phyloP scores from a whole-genome alignment of 1,140 invertebrate species.

The Drosophila eugracilis region DNA sequence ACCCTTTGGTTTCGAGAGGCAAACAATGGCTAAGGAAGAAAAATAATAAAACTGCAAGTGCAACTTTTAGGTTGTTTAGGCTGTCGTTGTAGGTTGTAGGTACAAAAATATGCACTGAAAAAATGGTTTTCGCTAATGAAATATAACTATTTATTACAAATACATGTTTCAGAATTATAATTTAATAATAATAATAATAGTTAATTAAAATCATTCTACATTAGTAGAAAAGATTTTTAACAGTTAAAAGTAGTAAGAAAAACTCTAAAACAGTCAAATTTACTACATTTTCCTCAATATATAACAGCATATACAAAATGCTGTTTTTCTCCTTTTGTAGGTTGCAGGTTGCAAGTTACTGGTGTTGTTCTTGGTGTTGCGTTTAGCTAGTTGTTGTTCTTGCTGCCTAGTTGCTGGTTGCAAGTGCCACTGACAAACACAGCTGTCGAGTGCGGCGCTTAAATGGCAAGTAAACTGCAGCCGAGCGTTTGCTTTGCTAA shows the following conservation, averaged over 20 bases:
- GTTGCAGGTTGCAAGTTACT: slow-evolving; percentile 1
- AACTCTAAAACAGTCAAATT: no score
- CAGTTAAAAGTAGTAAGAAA: no score
- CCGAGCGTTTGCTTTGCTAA: slow-evolving; percentile 78
- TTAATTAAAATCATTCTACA: no score
- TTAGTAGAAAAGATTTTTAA: no score
- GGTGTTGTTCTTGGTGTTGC: slow-evolving; percentile 16
- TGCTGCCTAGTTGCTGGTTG: slow-evolving; percentile 33
- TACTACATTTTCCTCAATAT: no score
- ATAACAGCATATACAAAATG: no score
- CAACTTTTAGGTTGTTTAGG: slow-evolving; percentile 48
- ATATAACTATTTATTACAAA: no score
- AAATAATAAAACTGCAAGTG: slow-evolving; percentile 47
- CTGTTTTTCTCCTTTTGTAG: background rate
- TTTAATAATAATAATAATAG: no score
- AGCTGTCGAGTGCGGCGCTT: slow-evolving; percentile 75
- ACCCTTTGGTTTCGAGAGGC: slow-evolving; percentile 21
- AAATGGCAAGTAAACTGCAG: slow-evolving; percentile 82
- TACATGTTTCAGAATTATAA: no score
- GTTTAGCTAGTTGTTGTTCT: no score
- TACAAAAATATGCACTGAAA: background rate
- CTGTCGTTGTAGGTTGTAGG: slow-evolving; percentile 20
- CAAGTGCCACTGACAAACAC: slow-evolving; percentile 69
- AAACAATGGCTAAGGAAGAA: slow-evolving; percentile 37
- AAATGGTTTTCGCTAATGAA: no score